Percentiles rank a stretch among this genome's conserved stretches.
phyloP scores from a whole-genome alignment of 2,797 vertebrate genomes.

The Cyprinella venusta region DNA sequence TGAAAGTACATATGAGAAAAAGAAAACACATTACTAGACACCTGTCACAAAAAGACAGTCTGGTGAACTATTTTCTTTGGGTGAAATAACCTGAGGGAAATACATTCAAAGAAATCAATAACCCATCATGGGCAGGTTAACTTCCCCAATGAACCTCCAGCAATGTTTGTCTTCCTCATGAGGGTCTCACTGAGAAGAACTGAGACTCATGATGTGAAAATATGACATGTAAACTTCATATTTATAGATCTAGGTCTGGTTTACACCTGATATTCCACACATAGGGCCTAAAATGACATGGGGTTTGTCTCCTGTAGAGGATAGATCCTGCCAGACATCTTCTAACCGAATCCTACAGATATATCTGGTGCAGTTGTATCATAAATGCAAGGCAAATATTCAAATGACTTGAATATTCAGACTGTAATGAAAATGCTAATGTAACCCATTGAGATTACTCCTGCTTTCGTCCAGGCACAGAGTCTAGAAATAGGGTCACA shows the following conservation, averaged over 20 bases:
- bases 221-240: neutral
- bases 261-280: neutral
- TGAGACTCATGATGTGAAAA: slow-evolving; percentile 30
- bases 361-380: slow-evolving; percentile 22
- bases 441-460: slow-evolving; percentile 44
- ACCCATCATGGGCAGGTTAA: slow-evolving; percentile 57
- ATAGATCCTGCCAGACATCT: slow-evolving; percentile 10
- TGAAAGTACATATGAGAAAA: slow-evolving; percentile 22
- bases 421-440: slow-evolving; percentile 57
- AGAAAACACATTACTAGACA: slow-evolving; percentile 33
- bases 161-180: slow-evolving; percentile 57
- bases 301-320: neutral
- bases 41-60: slow-evolving; percentile 39
- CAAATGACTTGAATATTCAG: slow-evolving; percentile 50
- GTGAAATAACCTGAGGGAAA: slow-evolving; percentile 57
- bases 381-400: slow-evolving; percentile 51
- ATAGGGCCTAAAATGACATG: neutral
- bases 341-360: neutral
- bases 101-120: slow-evolving; percentile 61
- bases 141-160: slow-evolving; percentile 43
- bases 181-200: slow-evolving; percentile 27
- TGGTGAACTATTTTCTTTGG: slow-evolving; percentile 51
- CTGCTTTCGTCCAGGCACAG: slow-evolving; percentile 39
- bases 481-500: slow-evolving; percentile 59
- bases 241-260: neutral